Percentiles rank a stretch among this genome's conserved stretches.
Evolutionary conservation across 2,113 vertebrate species (phyloP).

Genomic region (Todiramphus chloris): DNA sequence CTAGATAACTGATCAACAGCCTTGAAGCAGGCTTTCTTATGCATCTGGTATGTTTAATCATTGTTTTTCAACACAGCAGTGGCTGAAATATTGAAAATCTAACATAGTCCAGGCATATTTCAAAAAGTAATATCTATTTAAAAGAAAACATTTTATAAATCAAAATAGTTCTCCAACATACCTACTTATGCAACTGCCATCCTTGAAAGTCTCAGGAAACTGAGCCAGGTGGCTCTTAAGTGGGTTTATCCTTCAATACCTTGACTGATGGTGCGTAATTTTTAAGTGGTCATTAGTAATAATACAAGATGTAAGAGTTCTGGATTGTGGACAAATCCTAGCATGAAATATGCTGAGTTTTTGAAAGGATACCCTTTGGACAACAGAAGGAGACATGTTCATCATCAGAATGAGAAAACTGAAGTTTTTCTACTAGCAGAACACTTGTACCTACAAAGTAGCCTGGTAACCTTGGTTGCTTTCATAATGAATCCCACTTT

Average conservation of each 20-base stretch:
- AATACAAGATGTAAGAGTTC: not conserved
- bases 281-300: not conserved
- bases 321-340: not conserved
- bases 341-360: not conserved
- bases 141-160: not conserved
- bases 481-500: not conserved
- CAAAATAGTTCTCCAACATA: not conserved
- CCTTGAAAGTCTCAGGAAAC: not conserved
- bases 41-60: not conserved
- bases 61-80: not conserved
- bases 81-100: not conserved
- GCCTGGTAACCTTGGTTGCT: accelerated
- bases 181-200: not conserved
- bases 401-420: not conserved
- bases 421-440: not conserved
- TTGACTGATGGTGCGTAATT: not conserved
- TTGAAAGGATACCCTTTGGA: not conserved
- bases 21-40: not conserved
- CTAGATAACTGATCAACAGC: not conserved
- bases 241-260: not conserved
- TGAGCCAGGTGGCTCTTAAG: not conserved
- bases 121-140: not conserved
- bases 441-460: not conserved
- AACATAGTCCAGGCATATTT: not conserved
- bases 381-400: not conserved